Base-by-base conservation (phyloP, 1,140 invertebrate species). In the Trissolcus basalis region DNA sequence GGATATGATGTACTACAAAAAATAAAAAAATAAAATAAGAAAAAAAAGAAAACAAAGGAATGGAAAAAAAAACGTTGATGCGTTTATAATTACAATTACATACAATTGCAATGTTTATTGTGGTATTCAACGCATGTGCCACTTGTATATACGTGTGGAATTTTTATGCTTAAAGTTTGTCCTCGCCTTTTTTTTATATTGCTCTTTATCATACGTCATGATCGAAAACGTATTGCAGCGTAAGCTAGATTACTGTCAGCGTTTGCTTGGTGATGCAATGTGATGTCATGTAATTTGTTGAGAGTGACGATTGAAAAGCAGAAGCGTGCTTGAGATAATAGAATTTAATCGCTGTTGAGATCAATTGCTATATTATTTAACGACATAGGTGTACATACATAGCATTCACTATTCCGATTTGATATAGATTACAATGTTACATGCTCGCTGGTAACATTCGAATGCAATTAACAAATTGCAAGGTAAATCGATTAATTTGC, bases 311-410 rank as follows among this genome's bases (percentile, higher is more conserved):
- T 39, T n/a, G 36, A 39, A 39, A 39, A n/a, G 36, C 36, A 39
- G 36, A 11, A 39, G 36, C 36, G 36, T n/a, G 36, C 36, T 39
- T n/a, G 36, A 11, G 36, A 39, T 39, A 39, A 39, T 39, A 39
- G 36, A 39, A 39, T 39, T 39, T 39, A 39, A 39, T 39, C 36
- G 9, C n/a, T n/a, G 36, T 9, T n/a, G 36, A 39, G 9, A 39
- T 39, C 36, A 39, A 39, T 35, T 39, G 36, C n/a, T 39, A 39
- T 39, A 39, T 39, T 39, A 39, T 39, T 39, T 39, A 39, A 39
- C 36, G 36, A 27, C n/a, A n/a, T 39, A 39, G 9, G n/a, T 39
- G 9, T n/a, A 39, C 36, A 39, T 39, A 9, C 9, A 39, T 9
- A 11, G 3, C 9, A 3, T 39, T 4, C 9, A 39, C 36, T 3